These are phyloP conservation scores for Drosophila meridiana DNA, from an alignment of 2,888 invertebrate genomes.

Conservation along the genomic window DNA sequence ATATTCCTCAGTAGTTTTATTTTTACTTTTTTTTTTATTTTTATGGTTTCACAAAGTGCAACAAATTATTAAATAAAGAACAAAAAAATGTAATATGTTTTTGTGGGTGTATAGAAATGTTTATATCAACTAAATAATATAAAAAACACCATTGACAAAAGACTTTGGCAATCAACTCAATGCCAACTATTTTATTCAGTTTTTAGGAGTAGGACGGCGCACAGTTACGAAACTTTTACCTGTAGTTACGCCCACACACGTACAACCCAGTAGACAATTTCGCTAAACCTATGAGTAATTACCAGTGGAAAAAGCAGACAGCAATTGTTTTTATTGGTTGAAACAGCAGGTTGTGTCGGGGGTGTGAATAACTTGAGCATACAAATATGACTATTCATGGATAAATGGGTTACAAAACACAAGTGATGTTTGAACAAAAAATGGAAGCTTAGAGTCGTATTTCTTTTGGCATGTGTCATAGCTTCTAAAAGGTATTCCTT, in stretches of 20 bases:
- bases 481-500: conserved; percentile 1
- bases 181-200: conserved; percentile 60
- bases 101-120: conserved; percentile 30
- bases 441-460: not conserved
- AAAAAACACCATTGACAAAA: conserved; percentile 25
- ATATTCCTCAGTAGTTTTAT: conserved; percentile 9
- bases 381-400: not conserved
- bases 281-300: conserved; percentile 13
- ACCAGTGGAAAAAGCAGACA: not conserved
- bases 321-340: not conserved
- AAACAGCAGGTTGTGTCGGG: not conserved
- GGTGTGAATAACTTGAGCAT: conserved; percentile 15
- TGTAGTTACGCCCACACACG: not conserved
- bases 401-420: conserved; percentile 16
- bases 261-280: conserved; percentile 10
- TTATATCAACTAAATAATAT: conserved; percentile 24
- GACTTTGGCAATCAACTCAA: conserved; percentile 62
- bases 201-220: not conserved
- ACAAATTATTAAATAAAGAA: conserved; percentile 37
- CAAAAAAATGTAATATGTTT: conserved; percentile 29
- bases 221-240: conserved; percentile 36
- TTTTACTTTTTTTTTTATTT: conserved; percentile 18
- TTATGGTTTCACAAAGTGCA: conserved; percentile 23
- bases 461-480: not conserved
- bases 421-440: not conserved